These are phyloP conservation scores for Drosophila lowei DNA, from an alignment of 1,140 invertebrate species.

Conservation along the genomic window DNA sequence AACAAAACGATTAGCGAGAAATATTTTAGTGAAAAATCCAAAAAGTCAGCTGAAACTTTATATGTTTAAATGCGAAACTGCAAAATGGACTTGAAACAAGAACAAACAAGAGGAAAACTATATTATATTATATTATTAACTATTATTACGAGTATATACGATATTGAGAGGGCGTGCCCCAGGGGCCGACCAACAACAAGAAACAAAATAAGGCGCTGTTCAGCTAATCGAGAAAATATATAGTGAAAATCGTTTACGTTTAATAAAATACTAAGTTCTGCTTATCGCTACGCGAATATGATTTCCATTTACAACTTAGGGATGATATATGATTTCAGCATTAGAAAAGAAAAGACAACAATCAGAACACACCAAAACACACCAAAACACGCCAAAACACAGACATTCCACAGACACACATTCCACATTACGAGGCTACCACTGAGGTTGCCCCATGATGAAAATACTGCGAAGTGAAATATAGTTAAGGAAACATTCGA, in stretches of 20 bases:
- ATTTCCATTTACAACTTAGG: conserved; percentile 53
- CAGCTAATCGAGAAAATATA: conserved; percentile 55
- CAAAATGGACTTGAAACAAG: conserved; percentile 67
- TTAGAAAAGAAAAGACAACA: conserved; percentile 63
- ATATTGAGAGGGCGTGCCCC: conserved; percentile 23
- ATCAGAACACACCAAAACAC: conserved; percentile 59
- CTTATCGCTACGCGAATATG: conserved; percentile 33
- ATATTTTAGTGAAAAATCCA: conserved; percentile 36
- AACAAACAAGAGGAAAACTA: conserved; percentile 42
- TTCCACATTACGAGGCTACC: conserved; percentile 19
- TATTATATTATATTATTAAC: conserved; percentile 55
- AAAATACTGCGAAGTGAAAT: conserved; percentile 50
- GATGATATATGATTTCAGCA: conserved; percentile 41
- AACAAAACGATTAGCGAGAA: conserved; percentile 45
- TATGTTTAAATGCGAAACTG: conserved; percentile 56
- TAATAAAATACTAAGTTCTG: conserved; percentile 70
- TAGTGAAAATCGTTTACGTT: conserved; percentile 65
- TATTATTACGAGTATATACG: conserved; percentile 46
- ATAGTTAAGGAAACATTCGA: conserved; percentile 54
- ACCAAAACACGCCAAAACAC: conserved; percentile 35
- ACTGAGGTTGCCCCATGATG: conserved; percentile 9
- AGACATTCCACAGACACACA: conserved; percentile 21
- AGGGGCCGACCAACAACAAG: conserved; percentile 1
- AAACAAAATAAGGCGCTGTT: conserved; percentile 60
- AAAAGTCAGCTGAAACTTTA: conserved; percentile 65